Conservation (phyloP, 2,113 vertebrate genomes). For the Rhinoptilus africanus region DNA sequence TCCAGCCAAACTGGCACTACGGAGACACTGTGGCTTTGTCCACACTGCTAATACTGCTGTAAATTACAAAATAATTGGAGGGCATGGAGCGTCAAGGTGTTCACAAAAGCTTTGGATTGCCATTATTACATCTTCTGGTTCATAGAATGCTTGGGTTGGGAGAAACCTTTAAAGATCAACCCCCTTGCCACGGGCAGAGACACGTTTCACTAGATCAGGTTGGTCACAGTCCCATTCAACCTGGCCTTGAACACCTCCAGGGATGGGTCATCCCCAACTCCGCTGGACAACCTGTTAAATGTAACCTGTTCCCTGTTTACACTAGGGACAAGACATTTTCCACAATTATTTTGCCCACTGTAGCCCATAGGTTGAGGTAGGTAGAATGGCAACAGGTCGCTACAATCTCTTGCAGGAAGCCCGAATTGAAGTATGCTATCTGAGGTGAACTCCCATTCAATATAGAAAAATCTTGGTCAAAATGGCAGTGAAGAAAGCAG, state of each 20-base stretch:
- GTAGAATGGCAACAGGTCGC: not conserved
- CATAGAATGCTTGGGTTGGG: not conserved
- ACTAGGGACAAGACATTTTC: not conserved
- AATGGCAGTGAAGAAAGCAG: not conserved
- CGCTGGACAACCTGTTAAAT: not conserved
- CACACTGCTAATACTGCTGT: not conserved
- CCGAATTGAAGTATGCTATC: not conserved
- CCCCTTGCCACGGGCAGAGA: not conserved
- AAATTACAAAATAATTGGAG: not conserved
- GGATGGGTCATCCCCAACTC: not conserved
- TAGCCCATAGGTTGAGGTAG: not conserved
- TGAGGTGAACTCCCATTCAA: not conserved
- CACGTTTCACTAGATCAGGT: not conserved
- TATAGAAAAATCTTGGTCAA: not conserved
- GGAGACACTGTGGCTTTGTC: not conserved
- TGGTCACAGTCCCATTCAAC: not conserved
- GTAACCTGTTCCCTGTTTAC: not conserved
- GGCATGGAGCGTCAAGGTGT: rapidly evolving
- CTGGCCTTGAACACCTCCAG: not conserved
- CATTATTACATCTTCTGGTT: not conserved
- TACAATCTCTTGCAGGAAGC: not conserved
- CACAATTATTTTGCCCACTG: not conserved
- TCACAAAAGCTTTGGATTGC: not conserved
- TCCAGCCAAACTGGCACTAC: not conserved
- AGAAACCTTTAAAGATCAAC: not conserved